These are phyloP conservation scores for Cephonodes hylas DNA, from an alignment of 2,888 invertebrate genomes.

Conservation along the genomic window DNA sequence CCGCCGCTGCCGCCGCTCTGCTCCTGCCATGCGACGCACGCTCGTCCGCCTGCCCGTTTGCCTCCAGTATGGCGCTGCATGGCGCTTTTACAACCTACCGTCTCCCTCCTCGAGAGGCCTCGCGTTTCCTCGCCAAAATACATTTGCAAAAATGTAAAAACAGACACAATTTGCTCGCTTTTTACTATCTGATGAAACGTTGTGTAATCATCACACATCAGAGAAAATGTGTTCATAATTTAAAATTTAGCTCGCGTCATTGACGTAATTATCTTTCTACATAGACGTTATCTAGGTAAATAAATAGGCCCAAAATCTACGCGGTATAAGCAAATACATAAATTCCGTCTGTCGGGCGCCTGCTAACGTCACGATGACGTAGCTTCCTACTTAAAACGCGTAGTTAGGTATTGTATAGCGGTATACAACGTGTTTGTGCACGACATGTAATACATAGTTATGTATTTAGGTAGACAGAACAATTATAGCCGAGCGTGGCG, in stretches of 20 bases:
- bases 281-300: conserved; percentile 15
- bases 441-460: conserved; percentile 28
- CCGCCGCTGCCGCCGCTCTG: background rate
- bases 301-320: conserved; percentile 25
- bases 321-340: conserved; percentile 21
- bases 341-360: conserved; percentile 36
- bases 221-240: background rate
- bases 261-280: conserved; percentile 5
- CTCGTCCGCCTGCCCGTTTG: background rate
- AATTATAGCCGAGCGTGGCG: background rate
- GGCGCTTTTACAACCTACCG: background rate
- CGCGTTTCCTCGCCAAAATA: background rate
- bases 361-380: conserved; percentile 43
- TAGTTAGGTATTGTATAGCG: conserved; percentile 27
- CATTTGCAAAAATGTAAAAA: background rate
- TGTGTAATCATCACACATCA: background rate
- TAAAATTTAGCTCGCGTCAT: background rate
- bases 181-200: background rate
- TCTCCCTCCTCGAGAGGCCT: background rate
- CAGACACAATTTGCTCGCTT: background rate
- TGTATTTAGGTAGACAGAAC: conserved; percentile 15
- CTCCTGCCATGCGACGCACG: background rate
- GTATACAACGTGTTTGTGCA: conserved; percentile 17
- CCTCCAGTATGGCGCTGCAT: too few species aligned
- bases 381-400: conserved; percentile 34